Conservation (phyloP, 2,113 vertebrate genomes). For the Rhynchomys soricoides region DNA sequence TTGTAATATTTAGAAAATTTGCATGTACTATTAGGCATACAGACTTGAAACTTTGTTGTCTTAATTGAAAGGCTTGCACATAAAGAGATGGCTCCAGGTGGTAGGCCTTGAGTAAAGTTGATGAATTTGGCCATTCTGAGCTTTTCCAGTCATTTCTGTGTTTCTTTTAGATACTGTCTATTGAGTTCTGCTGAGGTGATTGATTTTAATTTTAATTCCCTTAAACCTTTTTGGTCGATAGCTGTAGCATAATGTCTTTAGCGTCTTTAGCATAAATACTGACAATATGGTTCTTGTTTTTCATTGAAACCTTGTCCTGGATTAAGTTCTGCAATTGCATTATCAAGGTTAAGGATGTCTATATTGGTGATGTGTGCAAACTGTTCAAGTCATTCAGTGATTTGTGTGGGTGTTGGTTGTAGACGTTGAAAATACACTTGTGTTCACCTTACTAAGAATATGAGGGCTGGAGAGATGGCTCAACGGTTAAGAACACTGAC, state of each 20-base stretch:
- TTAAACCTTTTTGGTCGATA: slow-evolving; percentile 4
- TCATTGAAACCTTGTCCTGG: background rate
- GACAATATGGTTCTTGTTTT: slow-evolving; percentile 13
- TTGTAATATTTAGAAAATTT: slow-evolving; percentile 32
- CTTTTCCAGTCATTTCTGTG: background rate
- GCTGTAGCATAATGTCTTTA: background rate
- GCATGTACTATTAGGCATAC: background rate
- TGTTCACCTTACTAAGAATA: background rate
- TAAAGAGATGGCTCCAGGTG: slow-evolving; percentile 14
- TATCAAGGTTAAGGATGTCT: slow-evolving; percentile 12
- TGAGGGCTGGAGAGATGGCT: too few relatives aligned
- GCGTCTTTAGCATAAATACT: too few relatives aligned
- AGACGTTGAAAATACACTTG: slow-evolving; percentile 30
- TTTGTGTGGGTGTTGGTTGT: slow-evolving; percentile 26
- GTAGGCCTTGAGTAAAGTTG: slow-evolving; percentile 16
- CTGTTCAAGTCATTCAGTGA: slow-evolving; percentile 10
- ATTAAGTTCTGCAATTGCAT: slow-evolving; percentile 29
- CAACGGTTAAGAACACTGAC: too few relatives aligned
- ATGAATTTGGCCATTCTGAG: slow-evolving; percentile 20
- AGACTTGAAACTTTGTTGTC: background rate
- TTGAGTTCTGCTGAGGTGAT: slow-evolving; percentile 7
- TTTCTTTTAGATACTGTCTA: background rate
- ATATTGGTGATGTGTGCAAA: background rate
- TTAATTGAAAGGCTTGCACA: slow-evolving; percentile 31
- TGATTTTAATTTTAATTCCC: background rate